Evolutionary conservation across 1,140 invertebrate genomes (phyloP).

Genomic region (Trachymyrmex cornetzi): DNA sequence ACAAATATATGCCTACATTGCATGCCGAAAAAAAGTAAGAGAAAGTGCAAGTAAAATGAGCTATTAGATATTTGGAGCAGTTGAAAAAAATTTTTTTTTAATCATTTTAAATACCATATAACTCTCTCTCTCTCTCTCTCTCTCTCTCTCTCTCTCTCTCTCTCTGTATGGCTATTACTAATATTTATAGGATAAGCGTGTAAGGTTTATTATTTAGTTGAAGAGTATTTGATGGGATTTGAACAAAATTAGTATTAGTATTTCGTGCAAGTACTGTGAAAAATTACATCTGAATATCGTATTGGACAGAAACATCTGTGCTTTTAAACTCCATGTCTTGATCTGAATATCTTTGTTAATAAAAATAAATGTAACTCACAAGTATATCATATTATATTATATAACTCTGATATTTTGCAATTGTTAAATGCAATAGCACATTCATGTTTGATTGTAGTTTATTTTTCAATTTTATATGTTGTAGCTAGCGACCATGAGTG

Average conservation of each 20-base stretch:
- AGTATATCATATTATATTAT: background rate
- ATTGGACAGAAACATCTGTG: background rate
- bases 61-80: too few relatives aligned
- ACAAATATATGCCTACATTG: too few relatives aligned
- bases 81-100: too few relatives aligned
- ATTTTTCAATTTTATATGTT: background rate
- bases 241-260: background rate
- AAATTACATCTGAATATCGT: background rate
- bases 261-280: background rate
- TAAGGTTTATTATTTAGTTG: background rate
- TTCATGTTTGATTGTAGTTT: background rate
- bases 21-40: too few relatives aligned
- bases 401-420: background rate
- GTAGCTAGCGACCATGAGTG: background rate
- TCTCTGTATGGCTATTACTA: background rate
- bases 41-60: too few relatives aligned
- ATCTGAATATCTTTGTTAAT: background rate
- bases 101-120: background rate
- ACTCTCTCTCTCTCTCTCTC: too few relatives aligned
- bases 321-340: background rate
- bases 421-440: background rate
- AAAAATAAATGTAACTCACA: background rate
- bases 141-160: too few relatives aligned
- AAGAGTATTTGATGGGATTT: background rate
- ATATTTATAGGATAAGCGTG: background rate